A percentile compares a stretch with the other conserved stretches of the same genome.
Conservation (phyloP, 2,113 vertebrate species). For the Baryphthengus martii region DNA sequence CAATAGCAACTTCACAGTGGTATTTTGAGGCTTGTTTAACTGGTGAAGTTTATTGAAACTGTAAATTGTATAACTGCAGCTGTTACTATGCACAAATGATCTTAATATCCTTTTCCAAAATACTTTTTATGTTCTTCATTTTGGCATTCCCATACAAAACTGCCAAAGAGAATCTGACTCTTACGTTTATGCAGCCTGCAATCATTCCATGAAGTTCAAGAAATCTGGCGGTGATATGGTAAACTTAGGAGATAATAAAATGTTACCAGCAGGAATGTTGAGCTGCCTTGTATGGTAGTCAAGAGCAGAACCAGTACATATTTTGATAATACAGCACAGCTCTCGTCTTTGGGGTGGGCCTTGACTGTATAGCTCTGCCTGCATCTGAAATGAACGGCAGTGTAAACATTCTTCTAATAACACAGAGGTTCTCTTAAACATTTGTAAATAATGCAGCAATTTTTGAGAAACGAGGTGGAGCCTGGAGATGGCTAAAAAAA, state of each 20-base stretch:
- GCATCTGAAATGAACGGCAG: neutral
- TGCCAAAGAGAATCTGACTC: constrained; percentile 53
- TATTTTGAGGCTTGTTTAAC: neutral
- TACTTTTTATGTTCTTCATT: constrained; percentile 20
- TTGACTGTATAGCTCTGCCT: neutral
- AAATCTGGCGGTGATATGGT: constrained; percentile 71
- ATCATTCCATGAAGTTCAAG: constrained; percentile 70
- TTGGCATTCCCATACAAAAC: constrained; percentile 25
- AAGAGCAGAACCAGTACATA: constrained; percentile 36
- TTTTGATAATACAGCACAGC: constrained; percentile 9
- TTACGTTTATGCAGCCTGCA: constrained; percentile 73
- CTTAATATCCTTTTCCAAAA: neutral
- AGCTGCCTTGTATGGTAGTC: constrained; percentile 85
- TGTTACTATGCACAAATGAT: neutral
- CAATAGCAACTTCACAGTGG: neutral
- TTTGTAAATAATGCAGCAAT: constrained; percentile 20
- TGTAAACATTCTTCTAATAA: constrained; percentile 29
- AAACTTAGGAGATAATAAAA: constrained; percentile 77
- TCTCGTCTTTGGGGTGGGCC: constrained; percentile 31
- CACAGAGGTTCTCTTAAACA: constrained; percentile 36
- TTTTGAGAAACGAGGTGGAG: constrained; percentile 49
- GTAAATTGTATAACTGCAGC: neutral
- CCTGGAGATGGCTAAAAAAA: neutral
- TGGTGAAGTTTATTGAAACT: neutral
- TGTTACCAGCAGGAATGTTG: constrained; percentile 73